Conservation (phyloP, 2,113 vertebrate genomes). For the Ploceus nigricollis region DNA sequence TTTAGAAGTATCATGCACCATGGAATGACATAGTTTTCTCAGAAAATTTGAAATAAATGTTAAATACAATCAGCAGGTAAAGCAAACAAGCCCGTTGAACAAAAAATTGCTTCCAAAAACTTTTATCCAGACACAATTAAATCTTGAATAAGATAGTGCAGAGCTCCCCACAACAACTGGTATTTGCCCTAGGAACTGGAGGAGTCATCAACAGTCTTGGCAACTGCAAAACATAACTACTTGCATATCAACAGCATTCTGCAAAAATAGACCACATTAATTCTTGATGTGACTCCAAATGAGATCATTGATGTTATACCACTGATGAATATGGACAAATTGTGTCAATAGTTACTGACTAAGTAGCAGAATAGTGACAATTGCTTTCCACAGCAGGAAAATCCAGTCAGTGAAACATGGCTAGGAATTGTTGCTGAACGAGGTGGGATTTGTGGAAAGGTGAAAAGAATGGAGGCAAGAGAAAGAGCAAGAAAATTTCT, state of each 20-base stretch:
- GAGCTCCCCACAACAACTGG: background rate
- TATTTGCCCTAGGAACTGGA: background rate
- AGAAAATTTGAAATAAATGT: background rate
- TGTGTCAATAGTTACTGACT: background rate
- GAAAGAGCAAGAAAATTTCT: background rate
- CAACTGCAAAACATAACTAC: background rate
- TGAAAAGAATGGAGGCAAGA: background rate
- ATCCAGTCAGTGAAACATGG: background rate
- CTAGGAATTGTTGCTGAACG: background rate
- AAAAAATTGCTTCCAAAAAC: background rate
- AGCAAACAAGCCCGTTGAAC: background rate
- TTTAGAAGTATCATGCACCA: fast-evolving
- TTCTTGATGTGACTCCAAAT: background rate
- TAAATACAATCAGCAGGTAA: background rate
- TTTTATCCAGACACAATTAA: background rate
- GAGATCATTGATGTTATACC: background rate
- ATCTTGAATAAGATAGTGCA: background rate
- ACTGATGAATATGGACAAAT: background rate
- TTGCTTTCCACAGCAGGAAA: background rate
- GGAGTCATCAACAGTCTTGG: background rate
- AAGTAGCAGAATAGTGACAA: background rate
- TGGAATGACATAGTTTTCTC: background rate
- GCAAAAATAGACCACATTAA: background rate
- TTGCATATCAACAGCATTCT: background rate
- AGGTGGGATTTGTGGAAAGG: background rate